phyloP scores from a whole-genome alignment of 92 coral and sea anemone species.

The Hydrozoanthus gracilis region DNA sequence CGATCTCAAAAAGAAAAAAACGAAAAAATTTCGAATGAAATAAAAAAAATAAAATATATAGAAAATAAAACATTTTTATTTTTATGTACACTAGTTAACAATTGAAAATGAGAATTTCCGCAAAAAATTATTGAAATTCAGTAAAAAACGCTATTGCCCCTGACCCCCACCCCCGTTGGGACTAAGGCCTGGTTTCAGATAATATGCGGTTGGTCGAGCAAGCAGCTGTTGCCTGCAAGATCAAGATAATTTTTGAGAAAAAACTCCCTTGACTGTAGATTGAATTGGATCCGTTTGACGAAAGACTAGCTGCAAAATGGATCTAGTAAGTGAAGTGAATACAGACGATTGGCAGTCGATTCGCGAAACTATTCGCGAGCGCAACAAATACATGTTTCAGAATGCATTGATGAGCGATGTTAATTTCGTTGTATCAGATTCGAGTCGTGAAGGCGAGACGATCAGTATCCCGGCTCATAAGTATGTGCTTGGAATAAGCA shows the following conservation, averaged over 20 bases:
- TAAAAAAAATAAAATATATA: no score
- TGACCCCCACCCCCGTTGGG: no score
- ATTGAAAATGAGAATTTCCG: no score
- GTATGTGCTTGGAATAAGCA: conserved; percentile 73
- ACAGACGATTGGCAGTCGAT: conserved; percentile 72
- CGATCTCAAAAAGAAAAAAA: no score
- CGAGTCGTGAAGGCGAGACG: conserved; percentile 39
- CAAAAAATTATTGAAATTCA: no score
- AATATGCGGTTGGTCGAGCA: neutral
- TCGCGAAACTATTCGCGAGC: conserved; percentile 67
- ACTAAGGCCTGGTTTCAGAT: no score
- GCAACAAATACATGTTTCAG: conserved; percentile 70
- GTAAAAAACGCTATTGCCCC: no score
- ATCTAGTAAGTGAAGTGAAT: conserved; percentile 56
- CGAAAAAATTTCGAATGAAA: no score
- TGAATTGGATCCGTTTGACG: neutral
- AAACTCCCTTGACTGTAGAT: no score
- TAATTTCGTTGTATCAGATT: conserved; percentile 60
- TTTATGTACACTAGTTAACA: no score
- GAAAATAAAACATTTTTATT: no score
- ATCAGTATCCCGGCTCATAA: conserved; percentile 69
- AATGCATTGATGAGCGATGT: conserved; percentile 68
- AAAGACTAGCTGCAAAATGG: conserved; percentile 40
- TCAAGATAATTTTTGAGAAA: neutral
- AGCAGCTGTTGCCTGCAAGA: neutral